These are phyloP conservation scores for Cryptoleucopteryx plumbea DNA, from an alignment of 2,113 vertebrate species.

Conservation along the genomic window DNA sequence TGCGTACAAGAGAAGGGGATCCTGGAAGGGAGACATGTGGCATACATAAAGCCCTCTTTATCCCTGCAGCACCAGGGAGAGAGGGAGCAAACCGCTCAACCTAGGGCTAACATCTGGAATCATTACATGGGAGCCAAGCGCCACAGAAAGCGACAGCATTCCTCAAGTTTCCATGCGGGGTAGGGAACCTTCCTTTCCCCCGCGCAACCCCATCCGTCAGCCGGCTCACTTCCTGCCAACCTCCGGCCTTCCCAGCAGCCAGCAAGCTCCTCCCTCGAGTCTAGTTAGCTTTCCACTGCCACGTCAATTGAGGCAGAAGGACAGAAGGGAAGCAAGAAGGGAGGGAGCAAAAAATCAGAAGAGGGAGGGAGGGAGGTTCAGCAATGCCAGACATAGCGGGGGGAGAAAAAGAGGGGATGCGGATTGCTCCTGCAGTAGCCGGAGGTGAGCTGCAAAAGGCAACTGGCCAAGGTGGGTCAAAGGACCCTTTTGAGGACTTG, in stretches of 20 bases:
- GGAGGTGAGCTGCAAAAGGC: slow-evolving; percentile 52
- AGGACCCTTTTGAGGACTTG: slow-evolving; percentile 5
- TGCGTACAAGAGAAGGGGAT: neutral
- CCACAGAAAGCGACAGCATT: slow-evolving; percentile 84
- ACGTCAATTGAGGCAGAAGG: slow-evolving; percentile 86
- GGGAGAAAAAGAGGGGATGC: slow-evolving; percentile 36
- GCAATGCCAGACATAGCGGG: slow-evolving; percentile 51
- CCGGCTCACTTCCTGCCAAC: slow-evolving; percentile 84
- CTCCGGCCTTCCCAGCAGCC: slow-evolving; percentile 85
- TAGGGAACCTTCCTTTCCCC: slow-evolving; percentile 77
- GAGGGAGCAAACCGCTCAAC: slow-evolving; percentile 62
- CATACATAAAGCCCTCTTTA: slow-evolving; percentile 75
- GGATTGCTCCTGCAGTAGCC: slow-evolving; percentile 12
- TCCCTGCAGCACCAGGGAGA: slow-evolving; percentile 73
- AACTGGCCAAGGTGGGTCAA: slow-evolving; percentile 53
- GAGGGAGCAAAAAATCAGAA: slow-evolving; percentile 59
- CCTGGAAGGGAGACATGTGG: neutral
- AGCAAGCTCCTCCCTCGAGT: slow-evolving; percentile 81
- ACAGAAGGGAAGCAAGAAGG: slow-evolving; percentile 68
- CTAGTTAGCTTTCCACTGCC: slow-evolving; percentile 86
- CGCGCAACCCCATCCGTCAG: slow-evolving; percentile 74
- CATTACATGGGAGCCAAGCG: slow-evolving; percentile 77
- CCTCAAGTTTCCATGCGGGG: slow-evolving; percentile 82
- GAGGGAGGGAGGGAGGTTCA: slow-evolving; percentile 50
- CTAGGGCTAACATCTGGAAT: slow-evolving; percentile 92